Evolutionary conservation across 2,888 invertebrate genomes (phyloP).

Genomic region (Lasioglossum calceatum): DNA sequence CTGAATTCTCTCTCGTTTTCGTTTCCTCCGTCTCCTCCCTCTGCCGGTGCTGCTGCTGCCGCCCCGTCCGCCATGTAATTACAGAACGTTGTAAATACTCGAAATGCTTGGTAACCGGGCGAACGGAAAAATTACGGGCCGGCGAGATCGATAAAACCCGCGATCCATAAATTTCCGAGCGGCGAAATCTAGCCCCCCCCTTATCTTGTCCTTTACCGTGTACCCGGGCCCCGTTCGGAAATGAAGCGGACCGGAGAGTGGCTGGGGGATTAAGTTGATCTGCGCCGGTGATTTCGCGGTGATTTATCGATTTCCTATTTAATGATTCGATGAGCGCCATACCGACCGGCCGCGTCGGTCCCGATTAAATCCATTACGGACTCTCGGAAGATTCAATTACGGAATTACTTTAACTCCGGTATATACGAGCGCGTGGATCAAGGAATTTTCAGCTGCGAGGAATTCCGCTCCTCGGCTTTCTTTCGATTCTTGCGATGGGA

Average conservation of each 20-base stretch:
- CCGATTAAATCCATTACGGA: neutral
- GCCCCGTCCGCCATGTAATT: slow-evolving; percentile 43
- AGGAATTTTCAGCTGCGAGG: neutral
- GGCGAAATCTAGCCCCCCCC: slow-evolving; percentile 32
- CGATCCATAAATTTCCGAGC: slow-evolving; percentile 53
- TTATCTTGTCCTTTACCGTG: slow-evolving; percentile 55
- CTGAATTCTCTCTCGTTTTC: slow-evolving; percentile 58
- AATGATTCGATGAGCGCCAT: neutral
- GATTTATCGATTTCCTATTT: slow-evolving; percentile 41
- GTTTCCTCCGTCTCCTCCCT: slow-evolving; percentile 26
- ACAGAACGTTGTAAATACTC: slow-evolving; percentile 63
- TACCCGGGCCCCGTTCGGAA: slow-evolving; percentile 28
- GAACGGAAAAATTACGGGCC: slow-evolving; percentile 51
- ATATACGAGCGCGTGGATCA: slow-evolving; percentile 4
- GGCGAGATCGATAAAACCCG: slow-evolving; percentile 56
- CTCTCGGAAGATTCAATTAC: slow-evolving; percentile 1
- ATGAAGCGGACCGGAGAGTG: slow-evolving; percentile 37
- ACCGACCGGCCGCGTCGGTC: neutral
- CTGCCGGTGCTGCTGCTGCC: neutral
- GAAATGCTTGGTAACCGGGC: slow-evolving; percentile 45
- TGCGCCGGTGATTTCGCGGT: slow-evolving; percentile 23
- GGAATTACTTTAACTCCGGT: neutral
- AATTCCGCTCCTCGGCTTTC: neutral
- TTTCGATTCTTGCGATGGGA: neutral
- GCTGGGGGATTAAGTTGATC: slow-evolving; percentile 31